Conservation (phyloP, 2,888 invertebrate genomes). For the Tinea semifulvella region DNA sequence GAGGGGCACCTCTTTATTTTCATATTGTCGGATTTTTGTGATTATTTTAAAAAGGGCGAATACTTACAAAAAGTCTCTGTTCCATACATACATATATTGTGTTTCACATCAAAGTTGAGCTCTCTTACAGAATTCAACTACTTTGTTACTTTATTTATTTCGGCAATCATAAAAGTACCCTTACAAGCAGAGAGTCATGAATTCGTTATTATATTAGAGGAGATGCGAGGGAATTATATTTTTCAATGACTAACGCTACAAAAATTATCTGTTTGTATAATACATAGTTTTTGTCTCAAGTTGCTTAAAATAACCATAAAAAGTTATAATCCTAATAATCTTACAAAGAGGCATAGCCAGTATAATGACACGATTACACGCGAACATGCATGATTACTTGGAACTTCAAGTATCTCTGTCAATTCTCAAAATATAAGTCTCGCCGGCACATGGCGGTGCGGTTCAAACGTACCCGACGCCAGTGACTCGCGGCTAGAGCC, state of each 20-base stretch:
- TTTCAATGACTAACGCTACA: neutral
- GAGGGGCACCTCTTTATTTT: constrained; percentile 36
- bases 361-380: constrained; percentile 7
- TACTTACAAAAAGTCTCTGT: constrained; percentile 14
- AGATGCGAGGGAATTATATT: neutral
- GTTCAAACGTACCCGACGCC: constrained; percentile 7
- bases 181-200: neutral
- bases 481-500: constrained; percentile 6
- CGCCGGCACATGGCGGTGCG: constrained; percentile 9
- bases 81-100: constrained; percentile 9
- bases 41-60: constrained; percentile 45
- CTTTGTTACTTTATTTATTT: constrained; percentile 4
- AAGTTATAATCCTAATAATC: constrained; percentile 2
- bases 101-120: constrained; percentile 11
- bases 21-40: constrained; percentile 31
- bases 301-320: constrained; percentile 7
- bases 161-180: neutral
- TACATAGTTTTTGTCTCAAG: neutral
- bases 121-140: neutral
- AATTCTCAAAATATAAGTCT: constrained; percentile 5
- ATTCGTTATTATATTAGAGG: neutral
- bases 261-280: neutral
- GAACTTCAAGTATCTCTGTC: neutral
- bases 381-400: neutral
- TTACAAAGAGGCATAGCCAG: constrained; percentile 5